Evolutionary conservation across 2,113 vertebrate species (phyloP).

Genomic region (Sapajus apella): DNA sequence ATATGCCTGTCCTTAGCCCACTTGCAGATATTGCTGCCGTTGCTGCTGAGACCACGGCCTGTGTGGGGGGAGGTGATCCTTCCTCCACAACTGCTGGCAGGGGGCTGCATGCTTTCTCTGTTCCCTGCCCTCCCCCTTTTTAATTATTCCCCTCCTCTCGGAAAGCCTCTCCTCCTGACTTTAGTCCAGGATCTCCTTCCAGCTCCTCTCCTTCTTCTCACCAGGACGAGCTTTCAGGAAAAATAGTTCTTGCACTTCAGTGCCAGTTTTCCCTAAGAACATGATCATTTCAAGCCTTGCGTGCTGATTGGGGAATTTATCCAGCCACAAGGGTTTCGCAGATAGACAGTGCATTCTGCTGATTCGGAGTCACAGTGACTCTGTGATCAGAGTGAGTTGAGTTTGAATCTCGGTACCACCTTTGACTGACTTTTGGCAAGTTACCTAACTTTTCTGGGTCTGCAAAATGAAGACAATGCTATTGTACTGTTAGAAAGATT

Average conservation of each 20-base stretch:
- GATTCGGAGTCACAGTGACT: background rate
- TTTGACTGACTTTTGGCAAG: background rate
- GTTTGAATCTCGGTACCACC: background rate
- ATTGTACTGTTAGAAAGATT: background rate
- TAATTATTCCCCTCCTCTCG: background rate
- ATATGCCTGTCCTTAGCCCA: background rate
- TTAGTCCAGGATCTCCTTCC: background rate
- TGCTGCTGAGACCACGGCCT: accelerated
- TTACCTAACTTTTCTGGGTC: background rate
- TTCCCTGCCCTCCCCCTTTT: background rate
- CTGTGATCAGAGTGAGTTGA: background rate
- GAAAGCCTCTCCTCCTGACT: background rate
- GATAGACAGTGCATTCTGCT: background rate
- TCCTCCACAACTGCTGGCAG: background rate
- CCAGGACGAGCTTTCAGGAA: background rate
- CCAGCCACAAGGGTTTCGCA: background rate
- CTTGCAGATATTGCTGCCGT: background rate
- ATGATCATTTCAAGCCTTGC: background rate
- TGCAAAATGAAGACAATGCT: background rate
- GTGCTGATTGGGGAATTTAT: background rate
- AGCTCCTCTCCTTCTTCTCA: background rate
- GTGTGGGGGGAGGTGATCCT: background rate
- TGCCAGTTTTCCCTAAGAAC: background rate
- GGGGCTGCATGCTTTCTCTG: background rate
- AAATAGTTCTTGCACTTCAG: background rate